phyloP scores from a whole-genome alignment of 2,113 vertebrate species.

The Phaethornis superciliosus region DNA sequence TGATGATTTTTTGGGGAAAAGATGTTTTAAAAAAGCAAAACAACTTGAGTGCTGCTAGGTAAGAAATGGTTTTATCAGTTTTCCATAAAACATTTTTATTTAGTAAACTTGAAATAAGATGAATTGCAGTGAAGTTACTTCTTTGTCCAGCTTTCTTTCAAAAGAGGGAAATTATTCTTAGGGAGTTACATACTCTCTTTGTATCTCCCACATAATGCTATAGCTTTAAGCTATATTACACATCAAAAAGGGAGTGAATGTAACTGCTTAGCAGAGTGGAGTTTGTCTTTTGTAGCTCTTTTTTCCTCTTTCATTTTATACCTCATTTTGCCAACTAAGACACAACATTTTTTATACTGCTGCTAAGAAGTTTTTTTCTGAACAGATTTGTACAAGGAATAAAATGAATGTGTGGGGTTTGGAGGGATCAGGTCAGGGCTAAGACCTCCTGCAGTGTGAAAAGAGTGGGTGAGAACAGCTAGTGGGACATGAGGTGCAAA shows the following conservation, averaged over 20 bases:
- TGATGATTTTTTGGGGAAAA: not conserved
- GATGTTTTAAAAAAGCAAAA: not conserved
- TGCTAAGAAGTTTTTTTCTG: not conserved
- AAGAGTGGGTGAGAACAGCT: not conserved
- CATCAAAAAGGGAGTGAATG: not conserved
- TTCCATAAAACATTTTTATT: constrained; percentile 9
- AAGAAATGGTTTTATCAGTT: constrained; percentile 33
- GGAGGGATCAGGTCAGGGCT: not conserved
- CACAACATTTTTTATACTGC: not conserved
- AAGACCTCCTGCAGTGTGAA: not conserved
- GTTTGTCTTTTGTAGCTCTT: not conserved
- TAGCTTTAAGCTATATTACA: not conserved
- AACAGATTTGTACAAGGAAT: not conserved
- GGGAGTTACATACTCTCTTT: not conserved
- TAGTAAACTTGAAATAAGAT: constrained; percentile 25
- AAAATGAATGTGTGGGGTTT: not conserved
- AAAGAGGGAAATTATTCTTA: not conserved
- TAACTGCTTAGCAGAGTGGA: not conserved
- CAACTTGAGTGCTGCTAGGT: not conserved
- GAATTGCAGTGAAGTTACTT: not conserved
- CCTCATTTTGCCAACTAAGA: not conserved
- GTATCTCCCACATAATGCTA: not conserved
- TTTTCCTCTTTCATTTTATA: not conserved
- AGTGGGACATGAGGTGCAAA: not conserved
- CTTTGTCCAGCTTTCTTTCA: not conserved